Evolutionary conservation across 2,113 vertebrate species (phyloP), one percentile per base, ranked within the genome.

Genomic region (Rhombomys opimus): DNA sequence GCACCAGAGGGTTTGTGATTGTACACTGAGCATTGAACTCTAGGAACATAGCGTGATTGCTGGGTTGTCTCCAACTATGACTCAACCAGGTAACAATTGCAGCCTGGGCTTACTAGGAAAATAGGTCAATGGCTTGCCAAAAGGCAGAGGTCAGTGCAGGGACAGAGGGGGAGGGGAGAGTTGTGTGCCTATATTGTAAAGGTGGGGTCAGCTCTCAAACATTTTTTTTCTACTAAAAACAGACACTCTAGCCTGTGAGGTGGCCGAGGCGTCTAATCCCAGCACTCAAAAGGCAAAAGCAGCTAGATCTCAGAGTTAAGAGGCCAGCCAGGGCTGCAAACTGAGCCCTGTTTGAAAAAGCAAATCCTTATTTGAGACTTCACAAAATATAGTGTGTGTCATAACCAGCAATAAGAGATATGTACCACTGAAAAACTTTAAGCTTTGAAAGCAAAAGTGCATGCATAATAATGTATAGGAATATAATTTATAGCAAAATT

Each of bases 111-210:
- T 94, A 95, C 97, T 97, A 95, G 96, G 95, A 98, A 98, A 98
- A 98, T 97, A 96, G 98, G 98, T 97, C 98, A 98, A 78, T 95
- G 92, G 91, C 93, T 97, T 97, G 97, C 97, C 98, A 97, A 97
- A 97, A 98, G 38, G 96, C 96, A 97, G 96, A 96, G 97, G 98
- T 97, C 97, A 96, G 94, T 87, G 97, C 8, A 3, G n/a, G n/a
- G 14, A 18, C 14, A 75, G 72, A 41, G 94, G 89, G 65, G 57
- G 32, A 25, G 3, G 22, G 57, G 18, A 9, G 20, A 8, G 46
- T 30, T 41, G 20, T 15, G 15, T 22, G 22, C n/a, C 38, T 70
- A 67, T 30, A 46, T 93, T 82, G 9, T 52, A 61, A 80, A 87
- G 9, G 2, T 89, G 30, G 68, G 52, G 25, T 93, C 88, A 86